These are phyloP conservation scores for Eurypyga helias DNA, from an alignment of 2,113 vertebrate genomes.

Conservation along the genomic window DNA sequence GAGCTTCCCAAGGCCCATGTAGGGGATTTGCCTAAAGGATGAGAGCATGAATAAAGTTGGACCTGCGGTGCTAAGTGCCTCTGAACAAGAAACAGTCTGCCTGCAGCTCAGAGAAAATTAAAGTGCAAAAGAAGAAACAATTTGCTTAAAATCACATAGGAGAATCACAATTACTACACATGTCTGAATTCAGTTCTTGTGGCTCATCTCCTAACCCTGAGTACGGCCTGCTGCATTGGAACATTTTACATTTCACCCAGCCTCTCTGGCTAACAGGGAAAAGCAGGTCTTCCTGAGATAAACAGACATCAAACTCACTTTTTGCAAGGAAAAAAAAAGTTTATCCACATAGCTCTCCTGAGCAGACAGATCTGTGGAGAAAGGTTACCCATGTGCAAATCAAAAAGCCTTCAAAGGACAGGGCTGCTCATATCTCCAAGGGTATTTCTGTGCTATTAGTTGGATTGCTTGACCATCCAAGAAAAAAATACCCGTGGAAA, in stretches of 20 bases:
- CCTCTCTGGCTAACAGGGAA: not conserved
- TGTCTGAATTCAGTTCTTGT: not conserved
- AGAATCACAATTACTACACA: not conserved
- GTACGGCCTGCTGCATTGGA: not conserved
- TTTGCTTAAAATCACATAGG: not conserved
- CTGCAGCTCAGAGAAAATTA: not conserved
- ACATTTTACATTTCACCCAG: not conserved
- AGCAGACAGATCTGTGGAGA: not conserved
- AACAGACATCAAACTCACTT: not conserved
- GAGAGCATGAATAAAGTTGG: not conserved
- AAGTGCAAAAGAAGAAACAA: not conserved
- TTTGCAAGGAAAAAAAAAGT: not conserved
- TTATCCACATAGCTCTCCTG: not conserved
- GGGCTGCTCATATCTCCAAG: accelerated
- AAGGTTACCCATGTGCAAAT: not conserved
- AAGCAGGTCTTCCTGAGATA: not conserved
- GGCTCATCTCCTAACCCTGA: not conserved
- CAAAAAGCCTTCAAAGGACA: not conserved
- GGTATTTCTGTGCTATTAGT: not conserved
- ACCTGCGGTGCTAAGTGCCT: not conserved
- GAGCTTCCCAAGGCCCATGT: not conserved
- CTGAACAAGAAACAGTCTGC: not conserved
- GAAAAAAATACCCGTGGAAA: not conserved
- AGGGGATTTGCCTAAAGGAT: not conserved
- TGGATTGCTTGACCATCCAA: not conserved